Percentiles rank a stretch among this genome's conserved stretches.
Evolutionary conservation across 64 coral and sea anemone species (phyloP).

Genomic region (Orbicella faveolata): DNA sequence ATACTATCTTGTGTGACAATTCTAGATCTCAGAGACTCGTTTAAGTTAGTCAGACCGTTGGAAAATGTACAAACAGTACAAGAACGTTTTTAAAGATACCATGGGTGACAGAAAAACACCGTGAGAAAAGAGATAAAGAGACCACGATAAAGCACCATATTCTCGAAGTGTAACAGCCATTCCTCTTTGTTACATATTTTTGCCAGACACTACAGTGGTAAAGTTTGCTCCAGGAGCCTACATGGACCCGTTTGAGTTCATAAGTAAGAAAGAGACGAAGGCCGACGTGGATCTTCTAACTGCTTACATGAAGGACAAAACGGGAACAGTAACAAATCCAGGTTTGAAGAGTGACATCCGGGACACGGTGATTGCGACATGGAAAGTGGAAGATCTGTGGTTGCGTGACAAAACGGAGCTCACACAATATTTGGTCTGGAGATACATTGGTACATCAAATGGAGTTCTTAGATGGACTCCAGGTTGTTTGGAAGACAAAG

Average conservation of each 20-base stretch:
- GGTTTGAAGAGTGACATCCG: slow-evolving; percentile 52
- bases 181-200: background rate
- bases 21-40: too few relatives aligned
- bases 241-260: slow-evolving; percentile 29
- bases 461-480: slow-evolving; percentile 51
- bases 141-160: too few relatives aligned
- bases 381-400: slow-evolving; percentile 63
- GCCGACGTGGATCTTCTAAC: background rate
- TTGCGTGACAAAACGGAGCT: slow-evolving; percentile 46
- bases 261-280: slow-evolving; percentile 34
- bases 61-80: too few relatives aligned
- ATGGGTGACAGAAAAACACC: too few relatives aligned
- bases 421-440: slow-evolving; percentile 65
- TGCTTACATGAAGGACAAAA: slow-evolving; percentile 30
- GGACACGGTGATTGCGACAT: slow-evolving; percentile 50
- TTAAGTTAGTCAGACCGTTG: too few relatives aligned
- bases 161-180: too few relatives aligned
- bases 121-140: too few relatives aligned
- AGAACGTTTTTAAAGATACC: background rate
- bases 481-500: background rate
- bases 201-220: slow-evolving; percentile 38
- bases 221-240: slow-evolving; percentile 44
- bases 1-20: too few relatives aligned
- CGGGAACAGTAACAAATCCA: slow-evolving; percentile 32
- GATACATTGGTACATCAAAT: slow-evolving; percentile 61